These are phyloP conservation scores for Dicycla oo DNA, from an alignment of 2,888 invertebrate genomes.

Conservation along the genomic window DNA sequence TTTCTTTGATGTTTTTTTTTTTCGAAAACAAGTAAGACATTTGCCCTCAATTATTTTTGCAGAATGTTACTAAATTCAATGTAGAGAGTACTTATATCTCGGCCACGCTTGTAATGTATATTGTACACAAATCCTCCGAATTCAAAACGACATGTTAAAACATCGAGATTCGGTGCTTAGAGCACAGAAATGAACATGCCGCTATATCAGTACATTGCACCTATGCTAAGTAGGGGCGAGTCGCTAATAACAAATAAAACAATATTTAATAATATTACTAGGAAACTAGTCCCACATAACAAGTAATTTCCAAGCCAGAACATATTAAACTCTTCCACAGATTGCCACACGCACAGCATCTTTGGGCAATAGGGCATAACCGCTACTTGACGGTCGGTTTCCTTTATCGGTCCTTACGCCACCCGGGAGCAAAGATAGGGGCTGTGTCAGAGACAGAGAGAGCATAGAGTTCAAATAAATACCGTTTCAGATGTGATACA, in stretches of 20 bases:
- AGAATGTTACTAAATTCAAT: too few relatives aligned
- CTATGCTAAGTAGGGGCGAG: too few relatives aligned
- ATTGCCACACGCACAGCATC: not conserved
- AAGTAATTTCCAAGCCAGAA: constrained; percentile 3
- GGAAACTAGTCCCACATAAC: not conserved
- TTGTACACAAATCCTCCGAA: too few relatives aligned
- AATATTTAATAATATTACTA: constrained; percentile 4
- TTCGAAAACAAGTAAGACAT: too few relatives aligned
- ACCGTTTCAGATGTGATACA: constrained; percentile 8
- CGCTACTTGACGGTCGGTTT: constrained; percentile 5
- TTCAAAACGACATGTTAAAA: too few relatives aligned
- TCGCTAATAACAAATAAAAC: not conserved
- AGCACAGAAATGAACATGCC: too few relatives aligned
- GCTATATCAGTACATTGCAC: too few relatives aligned
- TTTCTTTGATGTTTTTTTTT: too few relatives aligned
- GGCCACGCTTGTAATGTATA: too few relatives aligned
- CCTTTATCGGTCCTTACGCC: constrained; percentile 2
- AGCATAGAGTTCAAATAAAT: not conserved
- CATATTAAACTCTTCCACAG: constrained; percentile 11
- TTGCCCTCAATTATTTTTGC: too few relatives aligned
- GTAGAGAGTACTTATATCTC: too few relatives aligned
- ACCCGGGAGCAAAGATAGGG: not conserved
- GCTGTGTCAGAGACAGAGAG: not conserved
- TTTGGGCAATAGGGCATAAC: not conserved
- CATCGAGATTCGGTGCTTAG: too few relatives aligned